phyloP scores from a whole-genome alignment of 2,113 vertebrate genomes.

The Philantomba maxwellii region DNA sequence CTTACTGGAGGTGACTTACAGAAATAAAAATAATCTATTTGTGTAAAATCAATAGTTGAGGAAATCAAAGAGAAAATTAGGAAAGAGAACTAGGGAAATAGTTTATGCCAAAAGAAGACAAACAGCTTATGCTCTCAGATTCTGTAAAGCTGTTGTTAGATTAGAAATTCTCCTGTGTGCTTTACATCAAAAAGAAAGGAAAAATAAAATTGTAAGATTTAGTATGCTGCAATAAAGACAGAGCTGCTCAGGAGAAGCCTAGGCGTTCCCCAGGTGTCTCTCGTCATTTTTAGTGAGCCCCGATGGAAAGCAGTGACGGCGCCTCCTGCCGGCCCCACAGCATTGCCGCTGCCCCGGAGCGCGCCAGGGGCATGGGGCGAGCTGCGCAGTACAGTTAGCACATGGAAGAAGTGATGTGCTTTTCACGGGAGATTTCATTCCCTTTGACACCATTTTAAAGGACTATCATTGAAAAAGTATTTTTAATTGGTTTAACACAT shows the following conservation, averaged over 20 bases:
- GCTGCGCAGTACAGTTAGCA: not conserved
- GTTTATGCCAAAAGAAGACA: not conserved
- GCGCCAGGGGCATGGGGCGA: fast-evolving
- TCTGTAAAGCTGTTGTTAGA: not conserved
- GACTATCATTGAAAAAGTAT: not conserved
- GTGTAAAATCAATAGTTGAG: not conserved
- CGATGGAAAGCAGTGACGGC: fast-evolving
- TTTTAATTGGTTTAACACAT: not conserved
- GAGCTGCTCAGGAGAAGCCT: not conserved
- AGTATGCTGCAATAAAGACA: not conserved
- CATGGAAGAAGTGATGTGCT: not conserved
- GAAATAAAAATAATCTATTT: not conserved
- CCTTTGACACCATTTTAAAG: not conserved
- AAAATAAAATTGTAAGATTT: not conserved
- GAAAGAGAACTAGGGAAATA: not conserved
- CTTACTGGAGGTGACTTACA: not conserved
- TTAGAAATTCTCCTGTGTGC: not conserved
- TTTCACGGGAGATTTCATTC: not conserved
- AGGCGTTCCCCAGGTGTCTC: not conserved
- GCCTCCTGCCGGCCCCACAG: too few relatives aligned
- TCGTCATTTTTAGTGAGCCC: not conserved
- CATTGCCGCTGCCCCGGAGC: fast-evolving
- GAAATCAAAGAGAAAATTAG: not conserved
- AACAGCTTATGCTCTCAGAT: not conserved
- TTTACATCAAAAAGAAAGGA: not conserved